These are phyloP conservation scores for Carabus problematicus DNA, from an alignment of 2,888 invertebrate genomes.

Conservation along the genomic window DNA sequence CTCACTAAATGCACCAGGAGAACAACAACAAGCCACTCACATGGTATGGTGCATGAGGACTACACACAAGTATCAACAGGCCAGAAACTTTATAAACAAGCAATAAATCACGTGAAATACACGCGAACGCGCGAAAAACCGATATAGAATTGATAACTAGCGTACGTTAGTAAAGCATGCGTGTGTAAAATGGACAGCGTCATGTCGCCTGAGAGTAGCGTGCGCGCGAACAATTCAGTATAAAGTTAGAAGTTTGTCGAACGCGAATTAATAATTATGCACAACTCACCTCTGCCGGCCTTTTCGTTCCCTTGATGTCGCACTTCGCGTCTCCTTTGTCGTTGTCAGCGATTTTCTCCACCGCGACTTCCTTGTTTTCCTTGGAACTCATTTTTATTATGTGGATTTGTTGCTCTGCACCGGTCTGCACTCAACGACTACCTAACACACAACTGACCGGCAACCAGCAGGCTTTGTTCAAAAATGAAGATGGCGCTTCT, in stretches of 20 bases:
- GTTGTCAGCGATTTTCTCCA: conserved; percentile 80
- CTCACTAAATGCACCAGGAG: too few species aligned
- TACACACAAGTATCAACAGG: conserved; percentile 37
- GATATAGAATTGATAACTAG: background rate
- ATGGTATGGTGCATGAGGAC: conserved; percentile 26
- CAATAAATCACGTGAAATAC: conserved; percentile 11
- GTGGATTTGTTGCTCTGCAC: conserved; percentile 43
- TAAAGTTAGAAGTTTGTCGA: too few species aligned
- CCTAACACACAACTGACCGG: conserved; percentile 75
- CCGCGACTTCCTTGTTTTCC: conserved; percentile 87
- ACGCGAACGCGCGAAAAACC: background rate
- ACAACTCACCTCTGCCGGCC: conserved; percentile 83
- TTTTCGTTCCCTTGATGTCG: conserved; percentile 86
- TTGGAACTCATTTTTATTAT: conserved; percentile 76
- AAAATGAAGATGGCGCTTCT: conserved; percentile 86
- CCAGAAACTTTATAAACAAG: conserved; percentile 27
- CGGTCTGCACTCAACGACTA: conserved; percentile 60
- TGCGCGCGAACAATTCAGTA: conserved; percentile 1
- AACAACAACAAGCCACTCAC: conserved; percentile 23
- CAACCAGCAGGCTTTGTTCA: conserved; percentile 75
- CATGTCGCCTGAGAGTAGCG: conserved; percentile 22
- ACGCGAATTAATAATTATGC: background rate
- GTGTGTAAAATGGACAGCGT: conserved; percentile 19
- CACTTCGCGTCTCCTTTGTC: conserved; percentile 81
- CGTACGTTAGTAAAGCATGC: background rate